Conservation (phyloP, 2,113 vertebrate species). For the Pelmatolapia mariae region DNA sequence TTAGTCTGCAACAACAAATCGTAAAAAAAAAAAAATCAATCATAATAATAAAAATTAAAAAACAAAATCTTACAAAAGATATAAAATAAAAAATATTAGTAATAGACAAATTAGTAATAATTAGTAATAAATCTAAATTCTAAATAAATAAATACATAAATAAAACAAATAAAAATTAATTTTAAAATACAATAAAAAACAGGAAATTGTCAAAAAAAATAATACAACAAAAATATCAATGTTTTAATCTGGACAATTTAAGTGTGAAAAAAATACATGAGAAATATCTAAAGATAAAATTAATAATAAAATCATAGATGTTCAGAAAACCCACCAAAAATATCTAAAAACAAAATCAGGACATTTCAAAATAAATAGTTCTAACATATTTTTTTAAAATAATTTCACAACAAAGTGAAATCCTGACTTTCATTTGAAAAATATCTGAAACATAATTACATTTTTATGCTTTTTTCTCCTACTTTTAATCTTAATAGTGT, state of each 20-base stretch:
- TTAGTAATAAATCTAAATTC: not conserved
- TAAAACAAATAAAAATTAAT: fast-evolving
- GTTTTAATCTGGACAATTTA: not conserved
- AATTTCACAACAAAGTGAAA: not conserved
- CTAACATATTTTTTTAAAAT: not conserved
- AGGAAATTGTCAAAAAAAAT: not conserved
- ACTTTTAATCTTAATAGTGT: not conserved
- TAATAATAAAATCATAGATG: not conserved
- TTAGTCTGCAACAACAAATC: not conserved
- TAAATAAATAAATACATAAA: not conserved
- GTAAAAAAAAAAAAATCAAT: not conserved
- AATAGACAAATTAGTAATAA: not conserved
- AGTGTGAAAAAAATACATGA: not conserved
- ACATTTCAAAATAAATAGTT: not conserved
- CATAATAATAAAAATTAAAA: fast-evolving
- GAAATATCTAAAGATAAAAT: not conserved
- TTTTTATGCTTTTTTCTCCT: not conserved
- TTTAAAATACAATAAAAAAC: not conserved
- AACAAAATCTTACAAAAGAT: not conserved
- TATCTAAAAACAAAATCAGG: not conserved
- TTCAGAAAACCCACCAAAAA: not conserved
- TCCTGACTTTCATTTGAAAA: not conserved
- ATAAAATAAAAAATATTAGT: not conserved
- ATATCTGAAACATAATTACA: fast-evolving
- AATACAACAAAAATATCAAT: not conserved